These are phyloP conservation scores for Nyctibius grandis DNA, from an alignment of 2,797 vertebrate species.

Conservation along the genomic window DNA sequence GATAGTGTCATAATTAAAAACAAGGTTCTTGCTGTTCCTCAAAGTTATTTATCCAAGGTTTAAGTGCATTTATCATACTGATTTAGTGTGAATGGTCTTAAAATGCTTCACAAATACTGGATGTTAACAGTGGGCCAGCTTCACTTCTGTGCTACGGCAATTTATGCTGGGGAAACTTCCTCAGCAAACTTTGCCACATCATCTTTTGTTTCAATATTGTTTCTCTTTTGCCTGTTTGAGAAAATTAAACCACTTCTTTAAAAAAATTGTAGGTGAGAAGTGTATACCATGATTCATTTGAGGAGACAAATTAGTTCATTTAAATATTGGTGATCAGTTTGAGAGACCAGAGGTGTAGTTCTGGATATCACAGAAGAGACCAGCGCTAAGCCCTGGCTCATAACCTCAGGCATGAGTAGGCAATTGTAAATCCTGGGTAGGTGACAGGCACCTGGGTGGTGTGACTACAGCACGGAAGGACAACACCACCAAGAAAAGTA, in stretches of 20 bases:
- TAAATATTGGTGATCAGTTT: neutral
- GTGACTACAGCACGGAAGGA: neutral
- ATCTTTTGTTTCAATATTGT: neutral
- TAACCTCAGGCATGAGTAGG: neutral
- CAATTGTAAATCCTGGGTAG: neutral
- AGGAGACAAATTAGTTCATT: neutral
- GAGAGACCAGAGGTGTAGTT: neutral
- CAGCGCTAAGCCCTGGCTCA: neutral
- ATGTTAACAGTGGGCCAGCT: neutral
- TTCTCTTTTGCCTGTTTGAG: neutral
- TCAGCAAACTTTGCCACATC: neutral
- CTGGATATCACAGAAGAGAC: neutral
- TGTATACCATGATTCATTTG: neutral
- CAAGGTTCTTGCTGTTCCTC: neutral
- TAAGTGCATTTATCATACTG: neutral
- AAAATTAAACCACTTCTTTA: neutral
- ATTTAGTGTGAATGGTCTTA: neutral
- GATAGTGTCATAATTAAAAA: neutral
- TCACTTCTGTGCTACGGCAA: neutral
- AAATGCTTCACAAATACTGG: neutral
- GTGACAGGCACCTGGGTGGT: neutral
- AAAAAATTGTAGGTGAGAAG: neutral
- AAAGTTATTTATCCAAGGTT: neutral
- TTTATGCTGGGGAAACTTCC: neutral
- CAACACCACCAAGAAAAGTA: neutral